Evolutionary conservation across 2,888 invertebrate species (phyloP).

Genomic region (Hoplodrina ambigua): DNA sequence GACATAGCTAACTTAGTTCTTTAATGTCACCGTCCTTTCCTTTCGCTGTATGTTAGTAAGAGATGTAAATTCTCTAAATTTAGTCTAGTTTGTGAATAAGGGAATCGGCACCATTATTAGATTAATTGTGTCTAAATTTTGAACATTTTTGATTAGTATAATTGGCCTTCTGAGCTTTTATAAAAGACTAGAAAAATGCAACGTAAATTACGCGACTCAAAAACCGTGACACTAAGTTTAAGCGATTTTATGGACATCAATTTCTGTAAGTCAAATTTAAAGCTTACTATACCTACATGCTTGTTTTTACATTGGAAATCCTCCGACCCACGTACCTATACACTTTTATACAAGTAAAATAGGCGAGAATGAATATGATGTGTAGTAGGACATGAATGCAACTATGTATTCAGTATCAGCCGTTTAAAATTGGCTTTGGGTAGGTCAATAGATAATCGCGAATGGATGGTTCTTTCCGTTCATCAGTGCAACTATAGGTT

Average conservation of each 20-base stretch:
- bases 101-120: too few relatives aligned
- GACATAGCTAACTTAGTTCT: too few relatives aligned
- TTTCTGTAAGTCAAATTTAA: conserved; percentile 12
- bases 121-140: too few relatives aligned
- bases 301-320: conserved; percentile 7
- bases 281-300: neutral
- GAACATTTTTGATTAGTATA: too few relatives aligned
- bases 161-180: too few relatives aligned
- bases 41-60: too few relatives aligned
- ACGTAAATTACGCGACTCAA: neutral
- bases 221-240: too few relatives aligned
- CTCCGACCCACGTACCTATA: conserved; percentile 21
- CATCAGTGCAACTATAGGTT: neutral
- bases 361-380: conserved; percentile 10
- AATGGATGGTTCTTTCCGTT: conserved; percentile 31
- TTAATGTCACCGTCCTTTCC: too few relatives aligned
- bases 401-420: conserved; percentile 30
- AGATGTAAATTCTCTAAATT: too few relatives aligned
- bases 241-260: conserved; percentile 4
- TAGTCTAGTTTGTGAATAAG: too few relatives aligned
- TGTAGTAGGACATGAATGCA: conserved; percentile 2
- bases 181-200: too few relatives aligned
- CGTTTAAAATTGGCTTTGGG: conserved; percentile 16
- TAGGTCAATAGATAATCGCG: conserved; percentile 40
- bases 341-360: conserved; percentile 12